Percentiles rank a stretch among this genome's conserved stretches.
Evolutionary conservation across 35 echinoderm and acorn worm genomes (phyloP).

Genomic region (Hemicentrotus pulcherrimus): DNA sequence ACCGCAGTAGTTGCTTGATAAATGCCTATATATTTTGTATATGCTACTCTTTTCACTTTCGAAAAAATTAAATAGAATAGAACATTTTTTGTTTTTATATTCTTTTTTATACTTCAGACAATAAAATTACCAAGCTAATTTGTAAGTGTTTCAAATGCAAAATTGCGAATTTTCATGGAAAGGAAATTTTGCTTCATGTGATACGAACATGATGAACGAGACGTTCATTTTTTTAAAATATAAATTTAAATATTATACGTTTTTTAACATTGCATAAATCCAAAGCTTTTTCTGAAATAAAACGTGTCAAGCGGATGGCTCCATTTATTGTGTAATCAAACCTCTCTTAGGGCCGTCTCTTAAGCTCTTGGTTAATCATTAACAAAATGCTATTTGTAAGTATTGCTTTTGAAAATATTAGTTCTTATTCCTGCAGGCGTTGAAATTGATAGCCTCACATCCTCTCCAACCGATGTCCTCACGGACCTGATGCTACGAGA

Average conservation of each 20-base stretch:
- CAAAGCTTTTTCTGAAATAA: neutral
- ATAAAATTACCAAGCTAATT: neutral
- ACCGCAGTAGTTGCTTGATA: neutral
- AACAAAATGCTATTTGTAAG: neutral
- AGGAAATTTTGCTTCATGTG: neutral
- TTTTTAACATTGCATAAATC: neutral
- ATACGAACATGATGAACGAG: neutral
- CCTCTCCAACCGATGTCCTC: constrained; percentile 47
- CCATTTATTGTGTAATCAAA: neutral
- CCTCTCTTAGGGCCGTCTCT: neutral
- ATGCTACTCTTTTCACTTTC: neutral
- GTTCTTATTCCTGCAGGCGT: constrained; percentile 56
- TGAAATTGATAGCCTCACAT: constrained; percentile 56
- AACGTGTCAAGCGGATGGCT: neutral
- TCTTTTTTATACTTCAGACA: neutral
- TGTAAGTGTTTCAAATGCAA: neutral
- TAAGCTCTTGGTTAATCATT: neutral
- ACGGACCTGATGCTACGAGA: constrained; percentile 62
- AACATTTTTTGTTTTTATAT: neutral
- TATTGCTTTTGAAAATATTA: neutral
- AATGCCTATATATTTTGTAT: neutral
- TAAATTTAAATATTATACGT: neutral
- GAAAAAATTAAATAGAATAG: neutral
- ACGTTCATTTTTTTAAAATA: neutral
- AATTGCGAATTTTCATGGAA: neutral